These are phyloP conservation scores for Oncorhynchus kisutch DNA, from an alignment of 2,113 vertebrate genomes.

Conservation along the genomic window DNA sequence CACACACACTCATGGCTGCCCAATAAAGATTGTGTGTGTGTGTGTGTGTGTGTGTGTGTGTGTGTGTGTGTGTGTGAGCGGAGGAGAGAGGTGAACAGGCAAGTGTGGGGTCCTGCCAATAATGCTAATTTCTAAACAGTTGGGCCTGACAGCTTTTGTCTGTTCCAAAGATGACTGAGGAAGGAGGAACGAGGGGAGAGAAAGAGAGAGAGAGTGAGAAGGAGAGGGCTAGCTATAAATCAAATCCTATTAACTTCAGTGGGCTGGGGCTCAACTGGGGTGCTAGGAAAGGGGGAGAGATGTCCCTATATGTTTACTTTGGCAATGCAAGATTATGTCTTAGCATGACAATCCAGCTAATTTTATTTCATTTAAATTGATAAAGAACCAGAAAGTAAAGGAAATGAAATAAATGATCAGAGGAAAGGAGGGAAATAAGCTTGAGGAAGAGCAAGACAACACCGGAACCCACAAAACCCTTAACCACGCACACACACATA, in stretches of 20 bases:
- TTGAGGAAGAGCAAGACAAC: background rate
- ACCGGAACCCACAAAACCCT: background rate
- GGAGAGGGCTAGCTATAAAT: constrained; percentile 30
- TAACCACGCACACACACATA: background rate
- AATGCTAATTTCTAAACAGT: constrained; percentile 26
- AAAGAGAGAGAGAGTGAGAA: background rate
- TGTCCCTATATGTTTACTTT: too few species aligned
- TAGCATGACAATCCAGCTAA: too few species aligned
- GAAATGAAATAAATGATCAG: too few species aligned
- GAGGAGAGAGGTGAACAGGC: constrained; percentile 52
- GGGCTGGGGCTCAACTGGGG: constrained; percentile 11
- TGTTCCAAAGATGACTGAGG: constrained; percentile 33
- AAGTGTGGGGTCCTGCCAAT: constrained; percentile 55
- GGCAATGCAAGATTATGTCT: too few species aligned
- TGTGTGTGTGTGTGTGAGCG: background rate
- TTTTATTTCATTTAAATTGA: background rate
- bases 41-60: constrained; percentile 24
- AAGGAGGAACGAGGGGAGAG: constrained; percentile 12
- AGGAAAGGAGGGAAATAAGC: background rate
- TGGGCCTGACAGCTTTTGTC: background rate
- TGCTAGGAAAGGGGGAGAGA: background rate
- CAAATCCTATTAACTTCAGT: constrained; percentile 47
- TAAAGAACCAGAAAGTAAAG: background rate
- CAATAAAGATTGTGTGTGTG: constrained; percentile 63
- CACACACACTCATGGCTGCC: constrained; percentile 40